Evolutionary conservation across 2,797 vertebrate genomes (phyloP).

Genomic region (Mionectes olivaceus): DNA sequence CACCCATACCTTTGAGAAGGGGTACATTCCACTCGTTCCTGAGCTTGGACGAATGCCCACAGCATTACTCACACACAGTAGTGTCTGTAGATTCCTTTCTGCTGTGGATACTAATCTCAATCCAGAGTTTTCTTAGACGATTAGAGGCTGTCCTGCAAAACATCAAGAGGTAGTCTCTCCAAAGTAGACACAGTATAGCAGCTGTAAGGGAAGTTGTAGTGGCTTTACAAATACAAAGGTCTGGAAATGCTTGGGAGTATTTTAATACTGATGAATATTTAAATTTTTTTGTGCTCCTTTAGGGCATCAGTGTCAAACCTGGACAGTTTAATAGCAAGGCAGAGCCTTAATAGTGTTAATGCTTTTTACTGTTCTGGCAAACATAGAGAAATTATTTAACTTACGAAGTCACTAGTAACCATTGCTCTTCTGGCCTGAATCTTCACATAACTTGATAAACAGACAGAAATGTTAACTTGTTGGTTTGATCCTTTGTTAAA

Average conservation of each 20-base stretch:
- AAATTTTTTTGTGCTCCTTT: background rate
- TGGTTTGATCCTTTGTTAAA: background rate
- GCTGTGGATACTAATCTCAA: conserved; percentile 39
- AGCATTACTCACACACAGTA: background rate
- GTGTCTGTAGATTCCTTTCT: conserved; percentile 36
- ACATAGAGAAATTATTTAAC: background rate
- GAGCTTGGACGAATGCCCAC: background rate
- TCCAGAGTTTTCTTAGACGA: background rate
- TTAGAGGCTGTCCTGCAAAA: conserved; percentile 31
- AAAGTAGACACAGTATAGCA: background rate
- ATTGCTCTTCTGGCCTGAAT: conserved; percentile 2
- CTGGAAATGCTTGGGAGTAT: conserved; percentile 16
- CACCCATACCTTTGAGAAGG: conserved; percentile 40
- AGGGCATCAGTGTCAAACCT: background rate
- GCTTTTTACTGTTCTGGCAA: conserved; percentile 34
- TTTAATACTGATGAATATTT: conserved; percentile 17
- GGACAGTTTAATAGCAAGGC: background rate
- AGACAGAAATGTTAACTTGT: background rate
- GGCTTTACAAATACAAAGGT: background rate
- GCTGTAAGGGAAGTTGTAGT: conserved; percentile 1
- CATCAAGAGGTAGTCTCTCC: background rate
- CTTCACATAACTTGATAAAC: background rate
- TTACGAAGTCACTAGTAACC: background rate
- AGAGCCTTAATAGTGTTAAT: background rate
- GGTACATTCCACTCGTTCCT: conserved; percentile 36